Percentiles rank a stretch among this genome's conserved stretches.
These are phyloP conservation scores for Chironomus striatipennis DNA, from an alignment of 1,140 invertebrate genomes.

Conservation along the genomic window DNA sequence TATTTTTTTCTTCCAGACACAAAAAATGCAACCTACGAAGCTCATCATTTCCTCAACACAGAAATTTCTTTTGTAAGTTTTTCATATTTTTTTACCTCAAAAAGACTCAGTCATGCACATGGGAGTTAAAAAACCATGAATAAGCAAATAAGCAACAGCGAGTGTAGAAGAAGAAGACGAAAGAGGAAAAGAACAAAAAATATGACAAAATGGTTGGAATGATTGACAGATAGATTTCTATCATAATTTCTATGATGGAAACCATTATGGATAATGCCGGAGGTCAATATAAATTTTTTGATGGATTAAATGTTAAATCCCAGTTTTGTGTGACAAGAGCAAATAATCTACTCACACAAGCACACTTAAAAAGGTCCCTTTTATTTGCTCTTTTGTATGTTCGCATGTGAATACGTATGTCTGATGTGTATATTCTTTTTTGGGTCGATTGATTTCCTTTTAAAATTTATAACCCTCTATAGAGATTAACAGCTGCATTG, in stretches of 20 bases:
- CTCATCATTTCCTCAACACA: background rate
- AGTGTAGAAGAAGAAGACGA: background rate
- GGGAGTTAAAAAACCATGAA: background rate
- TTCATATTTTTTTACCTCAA: no score
- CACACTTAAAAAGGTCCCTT: background rate
- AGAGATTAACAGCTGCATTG: constrained; percentile 7
- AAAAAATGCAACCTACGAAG: constrained; percentile 1
- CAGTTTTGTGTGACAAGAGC: no score
- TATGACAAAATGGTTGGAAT: constrained; percentile 18
- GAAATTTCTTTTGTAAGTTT: background rate
- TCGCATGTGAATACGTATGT: no score
- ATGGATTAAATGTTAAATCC: no score
- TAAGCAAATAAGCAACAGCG: background rate
- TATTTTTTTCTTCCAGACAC: no score
- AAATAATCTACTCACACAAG: background rate
- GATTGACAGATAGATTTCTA: constrained; percentile 18
- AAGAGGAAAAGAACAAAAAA: background rate
- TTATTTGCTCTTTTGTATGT: background rate
- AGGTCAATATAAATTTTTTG: background rate
- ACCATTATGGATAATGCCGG: background rate
- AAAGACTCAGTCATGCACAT: background rate
- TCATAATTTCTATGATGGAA: constrained; percentile 10
- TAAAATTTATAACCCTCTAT: background rate
- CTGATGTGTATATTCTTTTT: no score
- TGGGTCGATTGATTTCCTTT: no score